Evolutionary conservation across 2,888 invertebrate species (phyloP), one percentile per base, ranked within the genome.

Genomic region (Neria commutata): DNA sequence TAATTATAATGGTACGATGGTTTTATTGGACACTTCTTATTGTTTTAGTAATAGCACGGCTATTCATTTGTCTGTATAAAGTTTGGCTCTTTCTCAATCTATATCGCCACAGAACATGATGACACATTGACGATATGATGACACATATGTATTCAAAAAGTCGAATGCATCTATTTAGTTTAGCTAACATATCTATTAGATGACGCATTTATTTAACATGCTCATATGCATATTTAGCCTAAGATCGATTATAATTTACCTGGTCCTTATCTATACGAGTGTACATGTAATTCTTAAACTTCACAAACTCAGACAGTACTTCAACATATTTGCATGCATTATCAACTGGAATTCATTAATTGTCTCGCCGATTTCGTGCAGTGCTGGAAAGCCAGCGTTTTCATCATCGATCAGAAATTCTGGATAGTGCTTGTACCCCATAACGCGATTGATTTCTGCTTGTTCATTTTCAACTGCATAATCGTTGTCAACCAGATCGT

Each of bases 351-450:
- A 70, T 68, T 80, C 80, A 76, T 80, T 81, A 72, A 80, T 80
- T 71, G 81, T 78, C 71, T 79, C 81, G 72, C 79, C 79, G 72
- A 80, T 79, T 74, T 79, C 80, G 66, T 79, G 80, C 70, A 80
- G 69, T 23, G 75, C 74, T 55, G 79, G 78, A 62, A 80, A 79
- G 17, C 74, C 76, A 61, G 71, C 78, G 64, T 74, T 67, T 10
- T 72, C 72, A 66, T 77, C 78, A 56, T 77, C 75, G 52, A 75
- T 78, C 10, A 75, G 68, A 53, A 75, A 64, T 61, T 78, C 76
- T 24, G 77, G 76, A 64, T 75, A 67, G 40, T 73, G 56, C 16
- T 73, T 73, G 66, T 76, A 77, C 57, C 73, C 74, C 58, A 75
- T 67, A n/a, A 76, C 70, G 42, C 76, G 76, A 66, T 76, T 75